These are phyloP conservation scores for Drosophila fuyamai DNA, from an alignment of 1,140 invertebrate genomes.

Conservation along the genomic window DNA sequence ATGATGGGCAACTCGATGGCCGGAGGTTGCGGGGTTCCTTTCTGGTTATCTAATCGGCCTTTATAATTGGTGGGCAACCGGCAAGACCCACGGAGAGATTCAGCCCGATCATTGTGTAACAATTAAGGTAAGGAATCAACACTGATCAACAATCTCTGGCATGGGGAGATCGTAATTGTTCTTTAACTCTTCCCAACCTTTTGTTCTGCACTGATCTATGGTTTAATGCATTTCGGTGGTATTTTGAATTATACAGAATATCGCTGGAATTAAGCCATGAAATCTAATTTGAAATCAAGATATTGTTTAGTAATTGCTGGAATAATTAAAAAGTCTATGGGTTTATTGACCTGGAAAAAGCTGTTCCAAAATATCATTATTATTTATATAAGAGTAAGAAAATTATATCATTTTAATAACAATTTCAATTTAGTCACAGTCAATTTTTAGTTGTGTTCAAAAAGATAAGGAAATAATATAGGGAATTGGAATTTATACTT, in stretches of 20 bases:
- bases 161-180: slow-evolving; percentile 37
- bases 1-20: slow-evolving; percentile 53
- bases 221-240: slow-evolving; percentile 20
- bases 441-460: no score
- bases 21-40: slow-evolving; percentile 20
- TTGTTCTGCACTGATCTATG: slow-evolving; percentile 20
- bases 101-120: slow-evolving; percentile 79
- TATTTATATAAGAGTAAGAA: no score
- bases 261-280: slow-evolving; percentile 23
- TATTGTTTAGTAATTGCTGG: slow-evolving; percentile 25
- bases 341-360: not conserved
- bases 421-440: no score
- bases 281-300: slow-evolving; percentile 36
- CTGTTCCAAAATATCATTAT: not conserved
- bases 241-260: slow-evolving; percentile 11
- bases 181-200: slow-evolving; percentile 26
- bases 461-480: no score
- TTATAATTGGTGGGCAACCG: slow-evolving; percentile 74
- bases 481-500: no score
- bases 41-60: slow-evolving; percentile 76
- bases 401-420: no score
- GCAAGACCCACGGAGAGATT: slow-evolving; percentile 45
- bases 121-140: slow-evolving; percentile 75
- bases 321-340: not conserved
- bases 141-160: slow-evolving; percentile 49